These are phyloP conservation scores for Rattus rattus DNA, from an alignment of 2,113 vertebrate genomes.

Conservation along the genomic window DNA sequence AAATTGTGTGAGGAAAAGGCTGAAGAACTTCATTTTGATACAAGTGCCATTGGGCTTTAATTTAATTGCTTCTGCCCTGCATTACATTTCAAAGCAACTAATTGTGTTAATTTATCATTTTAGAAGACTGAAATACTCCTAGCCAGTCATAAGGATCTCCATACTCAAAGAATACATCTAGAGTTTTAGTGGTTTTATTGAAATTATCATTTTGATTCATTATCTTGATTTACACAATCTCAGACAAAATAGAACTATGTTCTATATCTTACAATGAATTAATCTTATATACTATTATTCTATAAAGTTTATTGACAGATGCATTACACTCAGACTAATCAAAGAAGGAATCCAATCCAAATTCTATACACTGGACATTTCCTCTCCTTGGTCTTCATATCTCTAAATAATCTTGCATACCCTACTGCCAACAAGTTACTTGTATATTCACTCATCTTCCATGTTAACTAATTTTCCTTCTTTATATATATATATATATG, in stretches of 20 bases:
- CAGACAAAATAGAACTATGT: neutral
- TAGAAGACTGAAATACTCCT: slow-evolving; percentile 9
- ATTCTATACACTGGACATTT: neutral
- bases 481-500: neutral
- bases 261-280: neutral
- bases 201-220: slow-evolving; percentile 31
- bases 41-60: neutral
- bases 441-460: neutral
- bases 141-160: neutral
- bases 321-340: neutral
- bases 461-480: neutral
- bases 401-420: neutral
- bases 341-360: neutral
- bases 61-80: neutral
- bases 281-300: neutral
- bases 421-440: neutral
- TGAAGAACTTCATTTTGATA: slow-evolving; percentile 24
- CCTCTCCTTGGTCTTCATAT: neutral
- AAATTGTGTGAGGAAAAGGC: neutral
- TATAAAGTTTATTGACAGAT: neutral
- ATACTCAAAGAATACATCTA: neutral
- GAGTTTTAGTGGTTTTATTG: slow-evolving; percentile 7
- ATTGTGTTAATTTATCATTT: neutral
- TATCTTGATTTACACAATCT: neutral
- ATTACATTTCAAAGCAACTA: slow-evolving; percentile 28